phyloP scores from a whole-genome alignment of 2,888 invertebrate species.

The Dinocampus coccinellae region DNA sequence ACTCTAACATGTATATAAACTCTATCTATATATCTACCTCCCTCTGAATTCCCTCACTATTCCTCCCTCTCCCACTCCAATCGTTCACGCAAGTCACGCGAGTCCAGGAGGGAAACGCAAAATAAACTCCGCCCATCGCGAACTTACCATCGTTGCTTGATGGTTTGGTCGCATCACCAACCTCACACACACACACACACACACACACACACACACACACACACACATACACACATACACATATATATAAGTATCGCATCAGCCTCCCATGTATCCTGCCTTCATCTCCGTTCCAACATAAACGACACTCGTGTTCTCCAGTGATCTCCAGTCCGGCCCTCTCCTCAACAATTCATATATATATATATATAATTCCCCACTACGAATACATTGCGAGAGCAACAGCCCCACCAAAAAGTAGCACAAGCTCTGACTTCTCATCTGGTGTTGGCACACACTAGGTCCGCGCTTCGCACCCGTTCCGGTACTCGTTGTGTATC shows the following conservation, averaged over 20 bases:
- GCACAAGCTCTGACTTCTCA: constrained; percentile 53
- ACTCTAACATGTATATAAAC: constrained; percentile 10
- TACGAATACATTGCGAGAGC: constrained; percentile 6
- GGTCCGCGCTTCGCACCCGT: constrained; percentile 36
- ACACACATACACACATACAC: not conserved
- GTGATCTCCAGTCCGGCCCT: constrained; percentile 22
- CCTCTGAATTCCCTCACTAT: constrained; percentile 1
- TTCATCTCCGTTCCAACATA: constrained; percentile 17
- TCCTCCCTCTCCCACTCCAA: constrained; percentile 10
- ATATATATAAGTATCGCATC: constrained; percentile 7
- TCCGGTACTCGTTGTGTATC: constrained; percentile 21
- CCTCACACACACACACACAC: not conserved
- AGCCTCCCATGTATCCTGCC: constrained; percentile 33
- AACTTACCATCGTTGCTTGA: constrained; percentile 49
- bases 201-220: not conserved
- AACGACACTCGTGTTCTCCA: constrained; percentile 13
- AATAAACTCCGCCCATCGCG: constrained; percentile 71
- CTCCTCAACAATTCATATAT: constrained; percentile 19
- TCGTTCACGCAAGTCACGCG: constrained; percentile 37
- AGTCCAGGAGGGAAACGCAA: constrained; percentile 42
- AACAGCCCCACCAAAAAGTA: constrained; percentile 30
- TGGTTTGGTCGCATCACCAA: not conserved
- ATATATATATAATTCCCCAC: constrained; percentile 11
- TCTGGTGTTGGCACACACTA: constrained; percentile 41
- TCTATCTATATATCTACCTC: constrained; percentile 17